Conservation (phyloP, 2,113 vertebrate species). For the Carollia perspicillata region DNA sequence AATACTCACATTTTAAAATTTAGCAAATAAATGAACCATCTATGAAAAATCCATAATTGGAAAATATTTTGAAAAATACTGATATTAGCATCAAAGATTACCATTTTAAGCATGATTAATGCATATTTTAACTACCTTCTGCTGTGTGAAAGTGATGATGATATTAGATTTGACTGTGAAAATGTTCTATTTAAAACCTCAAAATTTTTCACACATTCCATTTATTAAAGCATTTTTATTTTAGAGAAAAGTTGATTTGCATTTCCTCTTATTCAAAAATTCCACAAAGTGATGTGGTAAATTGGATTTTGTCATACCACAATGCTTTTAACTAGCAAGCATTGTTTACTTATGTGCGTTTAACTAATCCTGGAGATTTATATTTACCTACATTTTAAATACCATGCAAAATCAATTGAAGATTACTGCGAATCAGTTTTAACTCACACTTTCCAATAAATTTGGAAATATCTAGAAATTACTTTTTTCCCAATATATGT, state of each 20-base stretch:
- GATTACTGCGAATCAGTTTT: neutral
- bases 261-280: slow-evolving; percentile 40
- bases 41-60: neutral
- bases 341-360: neutral
- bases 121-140: slow-evolving; percentile 54
- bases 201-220: slow-evolving; percentile 42
- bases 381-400: neutral
- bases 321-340: slow-evolving; percentile 31
- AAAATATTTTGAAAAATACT: slow-evolving; percentile 17
- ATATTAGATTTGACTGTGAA: slow-evolving; percentile 60
- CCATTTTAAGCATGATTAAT: slow-evolving; percentile 32
- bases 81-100: slow-evolving; percentile 29
- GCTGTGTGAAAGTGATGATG: slow-evolving; percentile 50
- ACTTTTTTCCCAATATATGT: neutral
- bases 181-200: slow-evolving; percentile 47
- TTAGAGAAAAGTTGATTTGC: slow-evolving; percentile 15
- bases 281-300: neutral
- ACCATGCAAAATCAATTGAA: neutral
- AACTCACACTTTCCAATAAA: neutral
- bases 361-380: neutral
- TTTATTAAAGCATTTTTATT: slow-evolving; percentile 52
- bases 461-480: neutral
- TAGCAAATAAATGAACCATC: neutral
- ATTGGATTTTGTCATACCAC: neutral
- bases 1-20: neutral